Evolutionary conservation across 2,797 vertebrate genomes (phyloP).

Genomic region (Channallabes apus): DNA sequence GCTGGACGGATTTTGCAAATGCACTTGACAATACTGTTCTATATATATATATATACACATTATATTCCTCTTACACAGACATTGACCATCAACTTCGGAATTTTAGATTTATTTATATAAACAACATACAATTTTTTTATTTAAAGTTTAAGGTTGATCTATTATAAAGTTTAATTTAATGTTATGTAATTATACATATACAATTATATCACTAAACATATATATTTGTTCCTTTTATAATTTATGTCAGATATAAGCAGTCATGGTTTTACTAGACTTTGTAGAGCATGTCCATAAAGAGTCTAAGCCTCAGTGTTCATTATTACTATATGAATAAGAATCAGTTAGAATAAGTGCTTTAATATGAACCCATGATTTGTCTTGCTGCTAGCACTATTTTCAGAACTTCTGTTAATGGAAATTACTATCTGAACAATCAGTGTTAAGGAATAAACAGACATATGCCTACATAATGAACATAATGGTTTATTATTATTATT

Average conservation of each 20-base stretch:
- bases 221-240: background rate
- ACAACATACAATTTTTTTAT: background rate
- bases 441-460: background rate
- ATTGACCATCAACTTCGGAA: background rate
- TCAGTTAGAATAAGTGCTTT: background rate
- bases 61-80: background rate
- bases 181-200: background rate
- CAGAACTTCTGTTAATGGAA: background rate
- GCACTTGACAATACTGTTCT: too few species aligned
- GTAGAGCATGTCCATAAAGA: background rate
- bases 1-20: too few species aligned
- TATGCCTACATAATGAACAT: too few species aligned
- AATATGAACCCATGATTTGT: background rate
- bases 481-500: too few species aligned
- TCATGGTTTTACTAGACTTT: background rate
- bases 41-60: background rate
- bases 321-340: background rate
- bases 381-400: background rate
- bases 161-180: background rate
- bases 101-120: background rate
- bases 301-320: background rate
- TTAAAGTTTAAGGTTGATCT: background rate
- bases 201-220: too few species aligned
- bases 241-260: background rate
- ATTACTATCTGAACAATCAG: background rate